Percentiles rank a stretch among this genome's conserved stretches.
phyloP scores from a whole-genome alignment of 2,113 vertebrate species.

The Atherinomorus stipes region DNA sequence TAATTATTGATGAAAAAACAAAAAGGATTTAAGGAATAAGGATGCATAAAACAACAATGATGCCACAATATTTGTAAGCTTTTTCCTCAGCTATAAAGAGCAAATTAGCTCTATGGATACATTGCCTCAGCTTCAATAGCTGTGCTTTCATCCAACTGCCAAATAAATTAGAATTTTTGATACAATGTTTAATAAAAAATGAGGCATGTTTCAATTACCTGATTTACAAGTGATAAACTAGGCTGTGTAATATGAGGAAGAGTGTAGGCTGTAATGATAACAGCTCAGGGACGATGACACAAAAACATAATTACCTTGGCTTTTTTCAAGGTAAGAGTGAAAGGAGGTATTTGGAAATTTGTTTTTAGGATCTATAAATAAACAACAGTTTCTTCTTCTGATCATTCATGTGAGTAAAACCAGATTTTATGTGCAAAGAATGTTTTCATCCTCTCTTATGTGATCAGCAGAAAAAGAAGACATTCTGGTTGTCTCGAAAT shows the following conservation, averaged over 20 bases:
- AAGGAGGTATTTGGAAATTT: no score
- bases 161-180: neutral
- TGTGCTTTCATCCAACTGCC: neutral
- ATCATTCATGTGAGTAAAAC: no score
- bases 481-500: no score
- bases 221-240: neutral
- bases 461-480: no score
- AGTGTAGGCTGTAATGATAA: neutral
- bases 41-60: neutral
- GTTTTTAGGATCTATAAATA: no score
- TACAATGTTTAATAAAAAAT: neutral
- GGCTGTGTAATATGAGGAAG: neutral
- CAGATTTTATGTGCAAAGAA: no score
- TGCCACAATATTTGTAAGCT: neutral
- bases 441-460: no score
- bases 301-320: no score
- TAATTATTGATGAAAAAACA: conserved; percentile 4
- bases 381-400: no score
- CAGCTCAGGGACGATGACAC: no score
- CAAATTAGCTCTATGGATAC: no score
- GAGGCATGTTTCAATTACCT: neutral
- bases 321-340: no score
- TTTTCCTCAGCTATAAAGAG: neutral
- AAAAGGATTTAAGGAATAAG: neutral
- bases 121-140: neutral